phyloP scores from a whole-genome alignment of 92 coral and sea anemone species.

The Porites divaricata region DNA sequence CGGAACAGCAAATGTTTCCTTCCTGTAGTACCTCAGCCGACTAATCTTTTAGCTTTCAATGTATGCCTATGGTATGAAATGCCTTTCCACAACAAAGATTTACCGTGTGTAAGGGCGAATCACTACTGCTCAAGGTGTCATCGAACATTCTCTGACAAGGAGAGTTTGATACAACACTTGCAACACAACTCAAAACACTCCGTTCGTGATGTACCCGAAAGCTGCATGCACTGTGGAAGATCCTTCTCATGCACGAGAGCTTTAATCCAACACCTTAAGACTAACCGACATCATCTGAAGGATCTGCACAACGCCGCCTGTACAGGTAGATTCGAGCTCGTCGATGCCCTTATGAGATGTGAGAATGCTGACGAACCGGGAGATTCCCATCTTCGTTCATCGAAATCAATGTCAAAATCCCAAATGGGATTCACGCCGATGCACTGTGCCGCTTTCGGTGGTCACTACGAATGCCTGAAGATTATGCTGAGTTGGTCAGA shows the following conservation, averaged over 20 bases:
- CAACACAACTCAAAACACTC: constrained; percentile 30
- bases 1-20: no score
- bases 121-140: constrained; percentile 49
- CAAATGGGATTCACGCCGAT: constrained; percentile 75
- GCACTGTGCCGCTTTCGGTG: constrained; percentile 86
- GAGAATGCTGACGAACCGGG: constrained; percentile 60
- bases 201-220: not conserved
- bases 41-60: no score
- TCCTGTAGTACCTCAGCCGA: no score
- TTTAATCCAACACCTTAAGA: constrained; percentile 63
- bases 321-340: constrained; percentile 55
- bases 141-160: constrained; percentile 33
- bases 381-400: constrained; percentile 48
- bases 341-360: constrained; percentile 41
- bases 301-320: constrained; percentile 81
- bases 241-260: constrained; percentile 29
- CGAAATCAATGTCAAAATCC: not conserved
- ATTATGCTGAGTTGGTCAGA: constrained; percentile 77
- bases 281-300: constrained; percentile 51
- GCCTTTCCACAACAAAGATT: constrained; percentile 61
- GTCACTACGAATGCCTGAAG: constrained; percentile 62
- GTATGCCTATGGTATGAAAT: not conserved
- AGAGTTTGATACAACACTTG: constrained; percentile 40
- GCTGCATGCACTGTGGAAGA: constrained; percentile 46
- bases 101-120: constrained; percentile 53